A percentile compares a stretch with the other conserved stretches of the same genome.
phyloP scores from a whole-genome alignment of 2,797 vertebrate genomes.

The Enteromius afrohamiltoni region DNA sequence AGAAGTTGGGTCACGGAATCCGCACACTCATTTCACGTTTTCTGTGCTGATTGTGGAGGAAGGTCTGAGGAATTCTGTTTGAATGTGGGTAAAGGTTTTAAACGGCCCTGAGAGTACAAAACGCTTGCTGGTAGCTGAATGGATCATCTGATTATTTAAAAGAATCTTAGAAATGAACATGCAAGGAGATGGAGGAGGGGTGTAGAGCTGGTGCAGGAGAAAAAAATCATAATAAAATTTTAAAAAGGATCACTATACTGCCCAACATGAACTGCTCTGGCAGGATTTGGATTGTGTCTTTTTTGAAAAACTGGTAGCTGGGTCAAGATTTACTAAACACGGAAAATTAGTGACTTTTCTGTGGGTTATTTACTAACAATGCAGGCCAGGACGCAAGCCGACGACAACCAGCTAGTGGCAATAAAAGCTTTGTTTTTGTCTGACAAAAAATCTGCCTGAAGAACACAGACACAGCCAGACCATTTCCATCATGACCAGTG shows the following conservation, averaged over 20 bases:
- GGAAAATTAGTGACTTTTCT: neutral
- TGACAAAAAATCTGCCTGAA: neutral
- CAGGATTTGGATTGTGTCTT: neutral
- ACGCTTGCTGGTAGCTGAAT: neutral
- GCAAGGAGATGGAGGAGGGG: neutral
- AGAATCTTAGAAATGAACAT: neutral
- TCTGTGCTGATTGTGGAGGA: neutral
- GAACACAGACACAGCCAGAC: neutral
- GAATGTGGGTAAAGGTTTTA: slow-evolving; percentile 3
- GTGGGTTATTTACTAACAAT: neutral
- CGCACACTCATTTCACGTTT: neutral
- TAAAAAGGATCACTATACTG: neutral
- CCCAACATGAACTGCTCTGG: too few relatives aligned
- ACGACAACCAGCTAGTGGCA: too few relatives aligned
- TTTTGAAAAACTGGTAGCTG: neutral
- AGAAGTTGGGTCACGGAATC: slow-evolving; percentile 22
- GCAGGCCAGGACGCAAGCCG: too few relatives aligned
- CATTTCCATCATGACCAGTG: neutral
- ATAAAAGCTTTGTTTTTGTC: too few relatives aligned
- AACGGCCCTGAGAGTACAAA: neutral
- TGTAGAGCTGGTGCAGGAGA: neutral
- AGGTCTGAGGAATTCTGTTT: slow-evolving; percentile 8
- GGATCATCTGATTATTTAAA: neutral
- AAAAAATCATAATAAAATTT: too few relatives aligned
- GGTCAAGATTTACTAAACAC: neutral